Base-by-base conservation (phyloP, 2,113 vertebrate genomes). In the Piprites chloris region DNA sequence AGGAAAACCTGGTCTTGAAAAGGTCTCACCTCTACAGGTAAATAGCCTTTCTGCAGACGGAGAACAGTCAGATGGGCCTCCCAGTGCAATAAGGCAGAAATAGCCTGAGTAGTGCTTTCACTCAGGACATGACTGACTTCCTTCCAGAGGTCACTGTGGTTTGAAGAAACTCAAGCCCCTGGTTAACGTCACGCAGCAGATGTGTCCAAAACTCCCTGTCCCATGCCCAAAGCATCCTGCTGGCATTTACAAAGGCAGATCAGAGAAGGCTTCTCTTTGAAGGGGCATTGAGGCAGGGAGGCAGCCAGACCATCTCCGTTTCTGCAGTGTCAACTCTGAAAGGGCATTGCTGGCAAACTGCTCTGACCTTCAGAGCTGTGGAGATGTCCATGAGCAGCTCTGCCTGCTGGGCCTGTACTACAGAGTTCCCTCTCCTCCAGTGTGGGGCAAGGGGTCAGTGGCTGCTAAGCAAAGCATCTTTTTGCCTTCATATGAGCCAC, bases 321-420 rank as follows among this genome's bases (percentile, higher is more conserved):
- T 59, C 62, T 82, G 62, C 56, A 17, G 69, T 26, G 28, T 87
- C 85, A 87, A 7, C 61, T 82, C 66, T 0, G 0, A 81, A 87
- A 91, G 77, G 71, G 62, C 87, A 76, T 32, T 6, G 0, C 75
- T 4, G 3, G 67, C 75, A 76, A 85, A 69, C 85, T 63, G 58
- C 87, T 89, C 78, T 49, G 82, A 56, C 69, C 74, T 82, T 79
- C 2, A 2, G 13, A 28, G 69, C 19, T 2, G 53, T 0, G 0
- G 22, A 3, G 16, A 11, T 11, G 32, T 8, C 75, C 52, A 39
- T 0, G 6, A 56, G 78, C 5, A 0, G 49, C 89, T 90, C 73
- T 80, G 82, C 61, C 59, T 33, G 12, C 67, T 53, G 53, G 2
- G 3, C 61, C 61, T 0, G 0, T 27, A 37, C 59, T 33, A 32